Evolutionary conservation across 1,140 invertebrate genomes (phyloP).

Genomic region (Drosophila obscura): DNA sequence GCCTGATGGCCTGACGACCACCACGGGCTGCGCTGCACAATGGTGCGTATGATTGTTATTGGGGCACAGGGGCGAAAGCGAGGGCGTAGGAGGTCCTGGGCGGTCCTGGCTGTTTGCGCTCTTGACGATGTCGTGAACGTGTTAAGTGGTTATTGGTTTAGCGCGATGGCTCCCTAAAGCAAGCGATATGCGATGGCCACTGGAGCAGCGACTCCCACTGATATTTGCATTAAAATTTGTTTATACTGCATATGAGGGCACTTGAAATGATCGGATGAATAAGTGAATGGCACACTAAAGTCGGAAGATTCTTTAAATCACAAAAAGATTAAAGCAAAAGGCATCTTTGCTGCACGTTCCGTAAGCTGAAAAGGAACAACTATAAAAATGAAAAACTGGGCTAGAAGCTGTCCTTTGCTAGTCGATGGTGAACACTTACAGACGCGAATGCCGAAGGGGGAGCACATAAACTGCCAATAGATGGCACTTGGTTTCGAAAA

Average conservation of each 20-base stretch:
- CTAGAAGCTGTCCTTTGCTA: too few relatives aligned
- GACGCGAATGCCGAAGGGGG: slow-evolving; percentile 11
- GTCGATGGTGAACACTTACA: too few relatives aligned
- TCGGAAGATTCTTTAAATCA: too few relatives aligned
- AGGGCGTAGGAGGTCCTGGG: slow-evolving; percentile 5
- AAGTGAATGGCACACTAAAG: too few relatives aligned
- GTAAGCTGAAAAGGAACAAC: too few relatives aligned
- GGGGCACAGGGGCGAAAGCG: slow-evolving; percentile 15
- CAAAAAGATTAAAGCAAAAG: too few relatives aligned
- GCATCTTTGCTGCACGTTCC: too few relatives aligned
- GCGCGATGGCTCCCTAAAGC: slow-evolving; percentile 25
- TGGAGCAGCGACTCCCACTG: slow-evolving; percentile 29
- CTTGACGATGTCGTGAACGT: slow-evolving; percentile 54
- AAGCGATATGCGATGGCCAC: too few relatives aligned
- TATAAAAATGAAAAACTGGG: too few relatives aligned
- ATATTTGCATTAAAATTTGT: slow-evolving; percentile 60
- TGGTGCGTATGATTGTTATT: slow-evolving; percentile 71
- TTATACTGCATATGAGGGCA: slow-evolving; percentile 23
- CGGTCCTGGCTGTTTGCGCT: slow-evolving; percentile 38
- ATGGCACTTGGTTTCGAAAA: slow-evolving; percentile 52
- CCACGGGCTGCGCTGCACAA: slow-evolving; percentile 37
- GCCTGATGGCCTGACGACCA: too few relatives aligned
- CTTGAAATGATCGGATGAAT: not conserved
- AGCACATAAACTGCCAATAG: slow-evolving; percentile 51
- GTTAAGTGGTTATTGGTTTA: slow-evolving; percentile 65